These are phyloP conservation scores for Novumbra hubbsi DNA, from an alignment of 2,797 vertebrate genomes.

Conservation along the genomic window DNA sequence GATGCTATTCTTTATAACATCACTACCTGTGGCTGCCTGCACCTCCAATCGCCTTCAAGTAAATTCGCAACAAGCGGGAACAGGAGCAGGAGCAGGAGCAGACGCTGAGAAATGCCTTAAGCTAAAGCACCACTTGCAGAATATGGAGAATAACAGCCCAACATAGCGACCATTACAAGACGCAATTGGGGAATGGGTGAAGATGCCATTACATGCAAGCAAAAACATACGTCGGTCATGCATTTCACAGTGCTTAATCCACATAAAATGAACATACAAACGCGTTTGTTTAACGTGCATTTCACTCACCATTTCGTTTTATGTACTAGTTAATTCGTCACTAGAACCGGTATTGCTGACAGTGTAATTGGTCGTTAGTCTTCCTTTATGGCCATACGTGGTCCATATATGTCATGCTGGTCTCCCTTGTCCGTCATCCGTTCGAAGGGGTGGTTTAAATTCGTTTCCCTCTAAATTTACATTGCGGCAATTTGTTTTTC, in stretches of 20 bases:
- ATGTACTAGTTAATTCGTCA: constrained; percentile 38
- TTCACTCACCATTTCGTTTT: constrained; percentile 60
- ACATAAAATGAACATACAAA: background rate
- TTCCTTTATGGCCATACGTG: constrained; percentile 48
- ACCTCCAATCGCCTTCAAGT: constrained; percentile 7
- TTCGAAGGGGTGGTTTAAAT: constrained; percentile 21
- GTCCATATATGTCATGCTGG: constrained; percentile 57
- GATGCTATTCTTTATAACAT: background rate
- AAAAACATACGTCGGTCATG: constrained; percentile 14
- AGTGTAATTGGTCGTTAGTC: constrained; percentile 49
- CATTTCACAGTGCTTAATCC: constrained; percentile 17
- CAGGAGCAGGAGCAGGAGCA: constrained; percentile 40
- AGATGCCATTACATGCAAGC: constrained; percentile 47
- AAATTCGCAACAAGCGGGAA: constrained; percentile 35
- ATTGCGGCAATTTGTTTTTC: constrained; percentile 50
- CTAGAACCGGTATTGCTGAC: constrained; percentile 40
- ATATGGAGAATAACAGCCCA: constrained; percentile 24
- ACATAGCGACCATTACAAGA: constrained; percentile 14
- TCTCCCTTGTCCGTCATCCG: constrained; percentile 19
- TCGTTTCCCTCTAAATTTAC: background rate
- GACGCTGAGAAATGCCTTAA: constrained; percentile 16
- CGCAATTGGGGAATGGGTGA: constrained; percentile 19
- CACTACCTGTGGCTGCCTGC: constrained; percentile 66
- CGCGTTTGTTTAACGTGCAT: background rate
- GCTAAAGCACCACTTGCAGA: background rate